phyloP scores from a whole-genome alignment of 2,113 vertebrate genomes.

The Mus spicilegus region DNA sequence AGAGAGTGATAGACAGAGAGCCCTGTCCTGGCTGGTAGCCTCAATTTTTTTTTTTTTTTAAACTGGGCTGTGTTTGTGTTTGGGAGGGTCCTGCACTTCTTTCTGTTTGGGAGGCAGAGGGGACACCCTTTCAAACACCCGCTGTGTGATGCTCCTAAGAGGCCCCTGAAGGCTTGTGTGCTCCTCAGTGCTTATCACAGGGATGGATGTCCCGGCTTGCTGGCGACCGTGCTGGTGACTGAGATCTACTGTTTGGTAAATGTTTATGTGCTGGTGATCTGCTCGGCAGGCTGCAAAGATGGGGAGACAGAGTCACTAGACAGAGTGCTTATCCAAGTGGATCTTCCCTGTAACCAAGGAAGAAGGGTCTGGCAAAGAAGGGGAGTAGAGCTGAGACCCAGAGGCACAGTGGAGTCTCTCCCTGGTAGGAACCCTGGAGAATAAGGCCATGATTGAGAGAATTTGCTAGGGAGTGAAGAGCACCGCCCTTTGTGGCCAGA shows the following conservation, averaged over 20 bases:
- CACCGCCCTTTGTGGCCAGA: background rate
- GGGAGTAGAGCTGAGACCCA: background rate
- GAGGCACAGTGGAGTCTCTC: background rate
- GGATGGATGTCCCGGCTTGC: background rate
- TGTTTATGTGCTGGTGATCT: background rate
- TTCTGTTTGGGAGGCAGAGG: background rate
- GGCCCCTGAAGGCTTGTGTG: background rate
- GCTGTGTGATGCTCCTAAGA: background rate
- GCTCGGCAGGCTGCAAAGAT: background rate
- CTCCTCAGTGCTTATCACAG: background rate
- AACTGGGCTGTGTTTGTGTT: background rate
- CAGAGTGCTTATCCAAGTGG: background rate
- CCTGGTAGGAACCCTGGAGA: no score
- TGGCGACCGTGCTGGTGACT: background rate
- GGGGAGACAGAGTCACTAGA: background rate
- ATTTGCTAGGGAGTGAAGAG: background rate
- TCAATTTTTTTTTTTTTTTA: background rate
- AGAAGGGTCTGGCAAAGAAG: background rate
- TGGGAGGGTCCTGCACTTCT: background rate
- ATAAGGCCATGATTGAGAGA: background rate
- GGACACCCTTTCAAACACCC: background rate
- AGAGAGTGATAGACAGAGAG: background rate
- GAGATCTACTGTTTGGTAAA: background rate
- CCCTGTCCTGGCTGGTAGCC: background rate
- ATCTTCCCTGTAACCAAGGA: background rate